Base-by-base conservation (phyloP, 2,888 invertebrate species). In the Mythimna ferrago region DNA sequence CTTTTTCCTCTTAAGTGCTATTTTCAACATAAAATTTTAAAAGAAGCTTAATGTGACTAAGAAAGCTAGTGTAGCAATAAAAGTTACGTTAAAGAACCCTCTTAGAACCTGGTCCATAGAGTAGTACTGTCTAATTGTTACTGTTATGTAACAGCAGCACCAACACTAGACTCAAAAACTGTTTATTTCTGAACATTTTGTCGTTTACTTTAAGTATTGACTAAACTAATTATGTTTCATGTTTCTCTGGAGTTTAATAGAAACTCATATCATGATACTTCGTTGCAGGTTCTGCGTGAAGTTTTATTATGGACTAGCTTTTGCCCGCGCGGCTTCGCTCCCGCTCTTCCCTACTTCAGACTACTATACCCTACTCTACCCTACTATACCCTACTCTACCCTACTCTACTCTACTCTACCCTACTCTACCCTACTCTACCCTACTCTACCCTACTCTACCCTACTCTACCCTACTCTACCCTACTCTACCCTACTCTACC, bases 11-110 rank as follows among this genome's bases (percentile, higher is more conserved):
- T 69, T 69, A 81, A 80, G 81, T 80, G 80, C 69, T 81, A 76
- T 66, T 84, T 81, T 81, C 66, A 76, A 16, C 65, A 51, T 81
- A 53, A 67, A 81, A 70, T 71, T 70, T 81, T 71, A 68, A 76
- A 76, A 76, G 70, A 67, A 68, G 44, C 56, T 76, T 84, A 81
- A 81, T 71, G 77, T 68, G 57, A 71, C 71, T 84, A 66, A 76
- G 82, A 76, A 76, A 63, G 54, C 70, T 53, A 64, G 69, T 83
- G 61, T 32, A 60, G 65, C 68, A 51, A 81, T 84, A 81, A 84
- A 81, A 81, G 76, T 76, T 54, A 57, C 48, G 35, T 57, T 81
- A 62, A 69, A 68, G 56, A 63, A 44, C 66, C 26, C 53, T 78
- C 57, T 70, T 58, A 65, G 58, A 51, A 53, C 41, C 32, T 70